These are phyloP conservation scores for Diplosoma virens DNA, from an alignment of 23 tunicate genomes.

Conservation along the genomic window DNA sequence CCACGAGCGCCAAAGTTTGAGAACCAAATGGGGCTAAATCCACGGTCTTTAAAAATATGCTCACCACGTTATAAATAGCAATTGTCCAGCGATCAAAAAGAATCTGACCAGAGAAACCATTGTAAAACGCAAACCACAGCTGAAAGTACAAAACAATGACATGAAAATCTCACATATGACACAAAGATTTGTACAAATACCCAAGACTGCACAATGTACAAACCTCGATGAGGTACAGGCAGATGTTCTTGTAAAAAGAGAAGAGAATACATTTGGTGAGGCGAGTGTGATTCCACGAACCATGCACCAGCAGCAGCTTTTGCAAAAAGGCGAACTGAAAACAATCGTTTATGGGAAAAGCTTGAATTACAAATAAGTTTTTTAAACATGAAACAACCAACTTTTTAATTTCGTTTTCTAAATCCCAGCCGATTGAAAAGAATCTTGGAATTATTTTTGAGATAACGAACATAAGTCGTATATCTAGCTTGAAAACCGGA, in stretches of 20 bases:
- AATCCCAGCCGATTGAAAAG: too few species aligned
- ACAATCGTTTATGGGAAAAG: too few species aligned
- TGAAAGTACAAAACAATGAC: conserved; percentile 37
- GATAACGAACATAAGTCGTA: too few species aligned
- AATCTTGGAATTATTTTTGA: too few species aligned
- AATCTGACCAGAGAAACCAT: conserved; percentile 99
- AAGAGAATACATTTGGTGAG: conserved; percentile 93
- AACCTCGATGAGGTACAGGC: conserved; percentile 94
- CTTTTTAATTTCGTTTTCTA: neutral
- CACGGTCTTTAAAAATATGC: too few species aligned
- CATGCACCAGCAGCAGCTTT: conserved; percentile 87
- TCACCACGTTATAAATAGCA: conserved; percentile 90
- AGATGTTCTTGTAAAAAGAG: conserved; percentile 98
- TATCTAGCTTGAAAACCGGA: too few species aligned
- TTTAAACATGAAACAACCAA: neutral
- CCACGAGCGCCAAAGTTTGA: too few species aligned
- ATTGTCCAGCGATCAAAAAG: conserved; percentile 97
- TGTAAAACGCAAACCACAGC: conserved; percentile 97
- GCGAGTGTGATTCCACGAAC: conserved; percentile 94
- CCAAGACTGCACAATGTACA: conserved; percentile 6
- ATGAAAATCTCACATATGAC: too few species aligned
- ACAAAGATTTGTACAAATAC: neutral
- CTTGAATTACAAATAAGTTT: too few species aligned
- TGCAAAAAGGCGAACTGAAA: conserved; percentile 84
- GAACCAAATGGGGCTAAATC: too few species aligned